Conservation (phyloP, 2,888 invertebrate genomes). For the Eristalinus aeneus region DNA sequence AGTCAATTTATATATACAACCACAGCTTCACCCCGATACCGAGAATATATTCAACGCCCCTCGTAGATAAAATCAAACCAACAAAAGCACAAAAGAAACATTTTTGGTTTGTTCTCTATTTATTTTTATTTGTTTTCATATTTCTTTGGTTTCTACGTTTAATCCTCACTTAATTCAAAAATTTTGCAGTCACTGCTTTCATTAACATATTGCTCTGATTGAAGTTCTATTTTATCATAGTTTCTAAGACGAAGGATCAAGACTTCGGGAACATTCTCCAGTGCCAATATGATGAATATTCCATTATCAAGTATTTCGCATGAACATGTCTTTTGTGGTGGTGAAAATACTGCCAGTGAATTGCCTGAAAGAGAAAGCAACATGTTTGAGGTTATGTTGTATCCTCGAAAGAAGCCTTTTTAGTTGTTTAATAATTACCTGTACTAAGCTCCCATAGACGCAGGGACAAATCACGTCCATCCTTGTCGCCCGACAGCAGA, state of each 20-base stretch:
- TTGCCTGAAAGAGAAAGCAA: slow-evolving; percentile 83
- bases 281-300: slow-evolving; percentile 85
- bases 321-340: slow-evolving; percentile 87
- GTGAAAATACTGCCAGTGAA: slow-evolving; percentile 89
- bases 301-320: slow-evolving; percentile 90
- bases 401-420: too few relatives aligned
- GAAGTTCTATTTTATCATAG: slow-evolving; percentile 73
- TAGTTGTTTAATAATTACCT: too few relatives aligned
- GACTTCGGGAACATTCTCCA: slow-evolving; percentile 85
- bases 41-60: too few relatives aligned
- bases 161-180: slow-evolving; percentile 45
- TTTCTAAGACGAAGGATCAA: slow-evolving; percentile 84
- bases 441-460: slow-evolving; percentile 91
- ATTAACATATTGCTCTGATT: slow-evolving; percentile 46
- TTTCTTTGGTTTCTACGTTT: slow-evolving; percentile 3
- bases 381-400: not conserved
- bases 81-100: not conserved
- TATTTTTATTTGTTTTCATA: not conserved
- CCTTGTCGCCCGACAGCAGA: slow-evolving; percentile 88
- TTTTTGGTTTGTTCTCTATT: not conserved
- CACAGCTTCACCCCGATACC: too few relatives aligned
- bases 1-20: too few relatives aligned
- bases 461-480: slow-evolving; percentile 87
- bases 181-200: slow-evolving; percentile 51
- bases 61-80: too few relatives aligned